Evolutionary conservation across 2,113 vertebrate species (phyloP), one percentile per base, ranked within the genome.

Genomic region (Ophiodon elongatus): DNA sequence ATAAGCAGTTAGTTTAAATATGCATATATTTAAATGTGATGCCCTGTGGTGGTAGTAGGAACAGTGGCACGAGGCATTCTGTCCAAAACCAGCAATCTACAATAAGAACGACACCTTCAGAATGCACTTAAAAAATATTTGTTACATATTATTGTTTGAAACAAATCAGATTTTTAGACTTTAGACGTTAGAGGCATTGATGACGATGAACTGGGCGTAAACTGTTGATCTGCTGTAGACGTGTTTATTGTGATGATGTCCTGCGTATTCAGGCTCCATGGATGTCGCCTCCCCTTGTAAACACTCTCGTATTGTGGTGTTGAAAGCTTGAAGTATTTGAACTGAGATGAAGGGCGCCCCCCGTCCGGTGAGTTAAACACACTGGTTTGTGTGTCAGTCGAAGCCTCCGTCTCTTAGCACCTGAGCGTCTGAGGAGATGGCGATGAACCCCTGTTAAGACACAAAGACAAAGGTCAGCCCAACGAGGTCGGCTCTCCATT

Each of bases 361-460:
- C 3, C 37, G 74, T 70, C 56, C 23, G n/a, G 27, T 65, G 59
- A 57, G 47, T 45, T 21, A 67, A 47, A 11, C 52, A 33, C 11
- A 15, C 11, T 13, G 8, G 35, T 64, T 33, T 43, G 21, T 47
- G 27, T 21, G 62, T 80, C 5, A 56, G 35, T 76, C 65, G 76
- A 73, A 63, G 35, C 0, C 15, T 75, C 41, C 3, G 8, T 71
- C 72, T 45, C 25, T 37, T 2, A 11, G 63, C 4, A 43, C 11
- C 25, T 87, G 0, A 5, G 62, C 84, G 25, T 95, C 93, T 43
- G 94, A 91, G 8, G 33, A 74, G 25, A 95, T 4, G 11, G 74
- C 66, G 13, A 94, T 57, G 14, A 94, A 94, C 27, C 93, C 93
- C 94, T 95, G 90, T 85, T 1, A 59, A 39, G 35, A 50, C 68